Conservation (phyloP, 2,797 vertebrate species). For the Epinephelus malabaricus region DNA sequence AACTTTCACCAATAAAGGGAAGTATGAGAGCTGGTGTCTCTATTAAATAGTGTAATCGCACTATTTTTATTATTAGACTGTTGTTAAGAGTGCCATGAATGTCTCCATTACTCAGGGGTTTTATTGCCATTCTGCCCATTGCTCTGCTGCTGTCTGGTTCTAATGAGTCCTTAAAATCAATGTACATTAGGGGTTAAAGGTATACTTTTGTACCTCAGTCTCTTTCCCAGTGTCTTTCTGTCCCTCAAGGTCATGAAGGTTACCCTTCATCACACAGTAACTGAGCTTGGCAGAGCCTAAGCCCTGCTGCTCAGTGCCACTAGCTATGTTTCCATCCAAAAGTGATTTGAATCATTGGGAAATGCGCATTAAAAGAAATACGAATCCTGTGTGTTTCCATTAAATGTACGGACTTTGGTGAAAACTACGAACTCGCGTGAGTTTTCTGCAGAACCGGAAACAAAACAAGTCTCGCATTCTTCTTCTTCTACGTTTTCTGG, state of each 20-base stretch:
- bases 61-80: background rate
- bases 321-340: too few relatives aligned
- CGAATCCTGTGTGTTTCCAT: too few relatives aligned
- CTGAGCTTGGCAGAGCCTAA: too few relatives aligned
- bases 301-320: too few relatives aligned
- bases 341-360: too few relatives aligned
- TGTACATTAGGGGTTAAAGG: background rate
- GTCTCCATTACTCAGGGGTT: background rate
- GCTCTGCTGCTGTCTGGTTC: background rate
- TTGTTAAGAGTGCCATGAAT: background rate
- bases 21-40: background rate
- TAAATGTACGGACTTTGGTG: too few relatives aligned
- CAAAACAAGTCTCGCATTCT: too few relatives aligned
- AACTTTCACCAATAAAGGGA: background rate
- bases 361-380: too few relatives aligned
- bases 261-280: background rate
- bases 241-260: constrained; percentile 12
- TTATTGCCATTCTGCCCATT: background rate
- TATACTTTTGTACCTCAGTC: background rate
- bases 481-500: too few relatives aligned
- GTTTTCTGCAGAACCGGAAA: too few relatives aligned
- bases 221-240: background rate
- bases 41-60: background rate
- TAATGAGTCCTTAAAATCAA: background rate
- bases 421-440: too few relatives aligned